phyloP scores from a whole-genome alignment of 2,113 vertebrate species.

The Glareola pratincola region DNA sequence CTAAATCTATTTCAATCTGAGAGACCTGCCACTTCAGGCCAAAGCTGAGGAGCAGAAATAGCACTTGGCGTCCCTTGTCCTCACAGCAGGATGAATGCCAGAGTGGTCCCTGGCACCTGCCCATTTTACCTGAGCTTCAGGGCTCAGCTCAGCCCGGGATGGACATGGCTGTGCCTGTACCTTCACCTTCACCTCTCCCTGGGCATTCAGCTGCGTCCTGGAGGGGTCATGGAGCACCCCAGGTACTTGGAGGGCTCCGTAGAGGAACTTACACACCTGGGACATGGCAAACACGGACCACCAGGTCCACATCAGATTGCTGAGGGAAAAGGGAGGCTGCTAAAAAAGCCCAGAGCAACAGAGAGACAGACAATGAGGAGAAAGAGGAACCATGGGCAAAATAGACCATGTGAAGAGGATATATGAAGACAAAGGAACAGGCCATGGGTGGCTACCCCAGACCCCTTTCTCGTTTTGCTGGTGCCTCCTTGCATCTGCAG shows the following conservation, averaged over 20 bases:
- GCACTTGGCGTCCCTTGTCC: background rate
- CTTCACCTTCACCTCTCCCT: background rate
- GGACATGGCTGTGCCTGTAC: background rate
- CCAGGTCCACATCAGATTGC: background rate
- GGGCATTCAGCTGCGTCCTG: background rate
- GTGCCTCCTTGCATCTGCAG: background rate
- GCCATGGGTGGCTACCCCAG: background rate
- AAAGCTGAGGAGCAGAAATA: background rate
- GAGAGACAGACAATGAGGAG: background rate
- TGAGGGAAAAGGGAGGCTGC: background rate
- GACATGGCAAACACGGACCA: fast-evolving
- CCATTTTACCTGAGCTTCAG: background rate
- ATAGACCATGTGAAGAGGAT: background rate
- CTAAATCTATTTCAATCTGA: background rate
- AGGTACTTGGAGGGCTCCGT: background rate
- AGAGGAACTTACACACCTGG: fast-evolving
- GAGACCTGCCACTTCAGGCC: background rate
- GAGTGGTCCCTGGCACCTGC: background rate
- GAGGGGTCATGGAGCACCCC: background rate
- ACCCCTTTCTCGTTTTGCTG: background rate
- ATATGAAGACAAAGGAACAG: background rate
- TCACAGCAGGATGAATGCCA: background rate
- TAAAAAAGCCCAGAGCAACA: background rate
- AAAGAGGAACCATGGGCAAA: fast-evolving
- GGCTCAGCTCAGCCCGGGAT: background rate